Conservation (phyloP, 2,888 invertebrate genomes). For the Aphidoletes aphidimyza region DNA sequence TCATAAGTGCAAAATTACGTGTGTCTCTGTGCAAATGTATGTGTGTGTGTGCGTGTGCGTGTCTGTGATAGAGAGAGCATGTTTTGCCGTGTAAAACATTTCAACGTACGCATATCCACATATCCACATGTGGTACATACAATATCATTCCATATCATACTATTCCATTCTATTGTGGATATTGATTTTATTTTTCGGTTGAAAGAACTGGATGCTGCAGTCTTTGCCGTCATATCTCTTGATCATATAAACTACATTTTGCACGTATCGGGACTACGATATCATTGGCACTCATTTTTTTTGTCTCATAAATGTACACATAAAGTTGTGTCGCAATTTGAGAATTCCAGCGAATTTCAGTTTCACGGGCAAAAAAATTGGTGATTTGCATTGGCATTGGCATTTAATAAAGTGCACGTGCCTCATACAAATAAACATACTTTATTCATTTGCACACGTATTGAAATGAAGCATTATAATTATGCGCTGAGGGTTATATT, state of each 20-base stretch:
- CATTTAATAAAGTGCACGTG: no score
- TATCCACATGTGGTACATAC: not conserved
- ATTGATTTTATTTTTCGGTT: not conserved
- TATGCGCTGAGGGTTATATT: not conserved
- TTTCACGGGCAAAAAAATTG: no score
- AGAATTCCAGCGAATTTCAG: no score
- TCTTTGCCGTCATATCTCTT: not conserved
- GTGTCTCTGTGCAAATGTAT: no score
- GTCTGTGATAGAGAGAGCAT: no score
- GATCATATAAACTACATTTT: not conserved
- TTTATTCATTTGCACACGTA: not conserved
- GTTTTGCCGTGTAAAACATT: not conserved
- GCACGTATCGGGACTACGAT: conserved; percentile 25
- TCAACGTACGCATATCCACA: not conserved
- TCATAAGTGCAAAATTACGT: conserved; percentile 31
- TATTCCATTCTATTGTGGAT: not conserved
- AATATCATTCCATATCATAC: not conserved
- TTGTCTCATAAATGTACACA: no score
- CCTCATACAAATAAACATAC: no score
- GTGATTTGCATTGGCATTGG: no score
- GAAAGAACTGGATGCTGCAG: not conserved
- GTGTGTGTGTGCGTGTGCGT: no score
- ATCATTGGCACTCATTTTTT: not conserved
- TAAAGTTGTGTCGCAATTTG: not conserved
- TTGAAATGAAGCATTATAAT: not conserved